Conservation (phyloP, 2,113 vertebrate genomes). For the Corythornis vintsioides region DNA sequence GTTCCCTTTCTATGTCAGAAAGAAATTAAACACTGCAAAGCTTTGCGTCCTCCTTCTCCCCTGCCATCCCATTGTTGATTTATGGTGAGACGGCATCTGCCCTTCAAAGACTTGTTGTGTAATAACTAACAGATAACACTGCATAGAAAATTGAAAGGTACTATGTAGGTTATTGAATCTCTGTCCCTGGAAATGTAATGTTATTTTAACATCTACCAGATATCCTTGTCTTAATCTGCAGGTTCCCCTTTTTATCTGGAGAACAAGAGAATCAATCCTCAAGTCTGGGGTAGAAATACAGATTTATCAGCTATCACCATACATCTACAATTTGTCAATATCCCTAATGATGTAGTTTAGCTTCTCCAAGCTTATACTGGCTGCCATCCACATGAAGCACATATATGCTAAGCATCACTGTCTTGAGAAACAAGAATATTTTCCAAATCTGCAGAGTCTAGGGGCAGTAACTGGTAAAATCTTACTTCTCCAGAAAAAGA, state of each 20-base stretch:
- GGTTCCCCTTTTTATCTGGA: background rate
- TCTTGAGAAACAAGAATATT: background rate
- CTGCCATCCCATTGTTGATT: background rate
- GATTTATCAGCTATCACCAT: background rate
- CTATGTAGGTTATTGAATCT: background rate
- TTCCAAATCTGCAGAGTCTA: background rate
- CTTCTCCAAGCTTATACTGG: background rate
- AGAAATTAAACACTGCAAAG: background rate
- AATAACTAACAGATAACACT: background rate
- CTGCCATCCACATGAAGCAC: background rate
- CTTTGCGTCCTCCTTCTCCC: background rate
- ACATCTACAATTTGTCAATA: background rate
- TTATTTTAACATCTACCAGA: background rate
- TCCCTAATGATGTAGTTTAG: background rate
- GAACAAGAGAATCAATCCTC: background rate
- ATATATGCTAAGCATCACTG: background rate
- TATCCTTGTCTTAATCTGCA: background rate
- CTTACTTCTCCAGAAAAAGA: background rate
- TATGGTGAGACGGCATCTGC: background rate
- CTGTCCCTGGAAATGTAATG: background rate
- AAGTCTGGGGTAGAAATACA: background rate
- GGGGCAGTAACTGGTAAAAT: background rate
- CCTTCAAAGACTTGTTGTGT: background rate
- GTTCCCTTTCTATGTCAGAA: background rate
- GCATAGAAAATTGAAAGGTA: background rate